Percentiles rank a stretch among this genome's conserved stretches.
Evolutionary conservation across 2,888 invertebrate genomes (phyloP).

Genomic region (Ceratothoa steindachneri): DNA sequence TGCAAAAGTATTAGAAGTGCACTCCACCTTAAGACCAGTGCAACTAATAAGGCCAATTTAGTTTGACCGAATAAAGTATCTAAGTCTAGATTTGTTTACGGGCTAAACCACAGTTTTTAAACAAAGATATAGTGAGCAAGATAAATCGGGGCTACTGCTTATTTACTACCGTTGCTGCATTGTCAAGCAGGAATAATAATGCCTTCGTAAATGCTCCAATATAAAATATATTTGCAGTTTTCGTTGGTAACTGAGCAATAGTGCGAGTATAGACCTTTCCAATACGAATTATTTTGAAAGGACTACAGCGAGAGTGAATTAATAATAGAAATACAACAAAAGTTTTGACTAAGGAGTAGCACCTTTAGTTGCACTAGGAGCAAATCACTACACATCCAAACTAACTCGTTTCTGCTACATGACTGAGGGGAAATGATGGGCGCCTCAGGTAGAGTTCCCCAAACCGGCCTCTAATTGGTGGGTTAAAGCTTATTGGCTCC

Average conservation of each 20-base stretch:
- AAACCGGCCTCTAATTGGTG: constrained; percentile 6
- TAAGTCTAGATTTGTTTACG: too few species aligned
- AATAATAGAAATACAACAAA: not conserved
- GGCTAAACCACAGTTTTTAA: too few species aligned
- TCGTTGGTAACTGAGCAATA: not conserved
- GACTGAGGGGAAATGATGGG: constrained; percentile 8
- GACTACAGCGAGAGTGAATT: not conserved
- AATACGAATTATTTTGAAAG: not conserved
- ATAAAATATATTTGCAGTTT: not conserved
- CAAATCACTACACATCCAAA: constrained; percentile 9
- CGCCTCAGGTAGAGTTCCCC: constrained; percentile 15
- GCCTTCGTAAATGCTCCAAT: not conserved
- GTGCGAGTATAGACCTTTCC: not conserved
- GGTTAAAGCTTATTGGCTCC: constrained; percentile 4
- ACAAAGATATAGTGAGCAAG: too few species aligned
- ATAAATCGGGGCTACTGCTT: not conserved
- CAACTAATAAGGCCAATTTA: too few species aligned
- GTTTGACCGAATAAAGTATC: too few species aligned
- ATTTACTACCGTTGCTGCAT: not conserved
- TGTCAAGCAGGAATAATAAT: too few species aligned
- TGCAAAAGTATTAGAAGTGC: too few species aligned
- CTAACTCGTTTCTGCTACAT: constrained; percentile 15
- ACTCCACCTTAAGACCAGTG: too few species aligned
- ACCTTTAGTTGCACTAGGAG: constrained; percentile 13
- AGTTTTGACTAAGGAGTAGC: constrained; percentile 1